Conservation (phyloP, 2,113 vertebrate genomes). For the Stictonetta naevosa region DNA sequence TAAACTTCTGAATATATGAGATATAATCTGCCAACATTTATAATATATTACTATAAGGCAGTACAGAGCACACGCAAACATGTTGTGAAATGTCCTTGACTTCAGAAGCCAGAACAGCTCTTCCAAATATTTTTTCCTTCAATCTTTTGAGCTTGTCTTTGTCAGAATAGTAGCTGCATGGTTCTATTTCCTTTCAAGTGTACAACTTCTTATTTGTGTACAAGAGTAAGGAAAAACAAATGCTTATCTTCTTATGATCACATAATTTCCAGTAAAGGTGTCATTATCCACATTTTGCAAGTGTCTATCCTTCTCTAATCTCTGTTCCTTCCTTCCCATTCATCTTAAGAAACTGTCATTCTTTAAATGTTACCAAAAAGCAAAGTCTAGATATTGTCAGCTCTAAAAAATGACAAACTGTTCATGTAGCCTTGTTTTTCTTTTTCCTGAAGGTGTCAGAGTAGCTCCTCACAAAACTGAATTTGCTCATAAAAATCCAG, state of each 20-base stretch:
- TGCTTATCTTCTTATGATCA: background rate
- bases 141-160: background rate
- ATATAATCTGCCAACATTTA: background rate
- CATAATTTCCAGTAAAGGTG: background rate
- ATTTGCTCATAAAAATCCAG: conserved; percentile 8
- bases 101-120: background rate
- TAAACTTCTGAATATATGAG: background rate
- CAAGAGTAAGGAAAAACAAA: background rate
- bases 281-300: background rate
- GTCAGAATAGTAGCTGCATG: background rate
- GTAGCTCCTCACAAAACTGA: background rate
- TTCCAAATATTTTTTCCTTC: background rate
- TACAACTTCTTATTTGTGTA: background rate
- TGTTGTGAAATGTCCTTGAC: conserved; percentile 1
- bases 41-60: background rate
- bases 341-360: background rate
- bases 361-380: background rate
- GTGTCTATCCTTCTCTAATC: background rate
- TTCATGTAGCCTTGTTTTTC: background rate
- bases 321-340: background rate
- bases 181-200: background rate
- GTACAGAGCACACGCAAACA: background rate
- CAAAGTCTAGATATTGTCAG: background rate
- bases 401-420: background rate
- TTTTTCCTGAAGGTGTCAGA: background rate